Base-by-base conservation (phyloP, 2,888 invertebrate genomes). In the Chromoteleia sp. region DNA sequence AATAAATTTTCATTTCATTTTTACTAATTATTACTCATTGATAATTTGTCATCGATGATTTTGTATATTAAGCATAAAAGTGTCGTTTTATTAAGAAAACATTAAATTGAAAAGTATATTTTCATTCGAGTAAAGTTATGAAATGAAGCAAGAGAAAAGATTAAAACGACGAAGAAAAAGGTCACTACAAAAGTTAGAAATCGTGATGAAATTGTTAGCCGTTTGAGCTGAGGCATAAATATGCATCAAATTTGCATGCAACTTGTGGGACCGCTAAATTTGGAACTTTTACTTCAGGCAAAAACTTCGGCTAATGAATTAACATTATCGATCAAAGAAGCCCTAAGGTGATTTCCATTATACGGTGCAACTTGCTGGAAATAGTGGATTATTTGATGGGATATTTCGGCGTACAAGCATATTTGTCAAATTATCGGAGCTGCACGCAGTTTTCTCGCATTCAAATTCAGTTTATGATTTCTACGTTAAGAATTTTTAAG, bases 311-410 rank as follows among this genome's bases (percentile, higher is more conserved):
- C 10, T 67, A 58, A 73, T 63, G 71, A 68, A 73, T 81, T 81
- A 67, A 77, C 68, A 77, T 81, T 76, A 77, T 76, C 63, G 73
- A 81, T 54, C 68, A 73, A 59, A 71, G 58, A 50, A 67, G 73
- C 61, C 81, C 68, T 48, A 48, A 73, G 65, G 71, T 54, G 61
- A 33, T 48, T 68, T 50, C 19, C 63, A 75, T 75, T 70, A 73
- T 54, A 17, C 39, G 43, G 30, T 63, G 68, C 25, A 80, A 61
- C 65, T 67, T 45, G 50, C 45, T 45, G 45, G 52, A 73, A 54
- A 43, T 29, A 36, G 52, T 67, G 54, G 30, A 73, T 65, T 73
- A 67, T 79, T 73, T 59, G 25, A 50, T 36, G 19, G 45, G 39
- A 45, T 63, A 43, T 74, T 68, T 59, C 39, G 12, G 6, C 15